Percentiles rank a stretch among this genome's conserved stretches.
These are phyloP conservation scores for Opisthocomus hoazin DNA, from an alignment of 2,113 vertebrate species.

Conservation along the genomic window DNA sequence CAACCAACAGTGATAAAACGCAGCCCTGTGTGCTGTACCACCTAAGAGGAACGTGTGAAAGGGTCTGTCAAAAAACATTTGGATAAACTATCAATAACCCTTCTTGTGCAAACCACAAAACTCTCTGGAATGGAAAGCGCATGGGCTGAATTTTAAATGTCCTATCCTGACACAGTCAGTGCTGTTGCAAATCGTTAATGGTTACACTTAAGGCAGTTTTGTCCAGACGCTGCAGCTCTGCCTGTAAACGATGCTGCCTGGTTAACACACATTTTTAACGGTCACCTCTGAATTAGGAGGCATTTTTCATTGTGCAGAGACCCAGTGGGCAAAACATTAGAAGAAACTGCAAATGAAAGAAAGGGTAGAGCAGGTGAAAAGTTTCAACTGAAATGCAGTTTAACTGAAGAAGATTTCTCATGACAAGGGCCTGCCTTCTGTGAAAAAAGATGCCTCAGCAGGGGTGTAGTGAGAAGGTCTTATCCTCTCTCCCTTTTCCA, in stretches of 20 bases:
- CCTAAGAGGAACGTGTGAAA: conserved; percentile 37
- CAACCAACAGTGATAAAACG: conserved; percentile 39
- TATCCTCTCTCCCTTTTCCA: background rate
- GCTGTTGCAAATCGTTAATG: background rate
- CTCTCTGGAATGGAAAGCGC: background rate
- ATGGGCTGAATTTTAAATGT: conserved; percentile 5
- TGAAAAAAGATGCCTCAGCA: background rate
- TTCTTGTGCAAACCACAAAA: conserved; percentile 12
- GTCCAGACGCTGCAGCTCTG: background rate
- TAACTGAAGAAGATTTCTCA: background rate
- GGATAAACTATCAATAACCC: conserved; percentile 41
- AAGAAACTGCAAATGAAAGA: background rate
- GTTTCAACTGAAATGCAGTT: background rate
- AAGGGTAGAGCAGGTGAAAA: background rate
- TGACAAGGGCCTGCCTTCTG: background rate
- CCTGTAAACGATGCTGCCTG: background rate
- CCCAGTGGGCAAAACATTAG: background rate
- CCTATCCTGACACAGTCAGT: background rate
- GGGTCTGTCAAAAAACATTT: conserved; percentile 53
- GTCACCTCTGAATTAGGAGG: background rate
- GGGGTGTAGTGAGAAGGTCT: background rate
- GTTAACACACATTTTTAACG: background rate
- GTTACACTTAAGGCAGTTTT: background rate
- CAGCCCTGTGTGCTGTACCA: conserved; percentile 8
- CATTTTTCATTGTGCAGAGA: background rate